phyloP scores from a whole-genome alignment of 2,113 vertebrate species.

The Platycercus adscitus region DNA sequence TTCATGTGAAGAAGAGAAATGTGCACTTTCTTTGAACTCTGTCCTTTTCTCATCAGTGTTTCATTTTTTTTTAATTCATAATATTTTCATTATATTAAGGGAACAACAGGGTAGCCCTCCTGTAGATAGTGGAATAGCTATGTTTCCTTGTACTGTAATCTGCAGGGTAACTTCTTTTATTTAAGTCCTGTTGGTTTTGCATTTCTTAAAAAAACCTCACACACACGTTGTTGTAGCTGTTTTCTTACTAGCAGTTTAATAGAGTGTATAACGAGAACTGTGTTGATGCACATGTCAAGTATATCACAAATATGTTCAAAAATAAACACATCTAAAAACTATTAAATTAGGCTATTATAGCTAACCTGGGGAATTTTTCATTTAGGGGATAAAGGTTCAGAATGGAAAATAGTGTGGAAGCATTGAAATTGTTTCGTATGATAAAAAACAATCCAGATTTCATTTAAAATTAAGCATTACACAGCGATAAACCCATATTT shows the following conservation, averaged over 20 bases:
- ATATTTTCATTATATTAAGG: constrained; percentile 55
- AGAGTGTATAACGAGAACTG: not conserved
- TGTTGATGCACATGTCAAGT: not conserved
- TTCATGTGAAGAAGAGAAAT: constrained; percentile 39
- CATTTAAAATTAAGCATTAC: not conserved
- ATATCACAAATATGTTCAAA: not conserved
- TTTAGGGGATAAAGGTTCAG: not conserved
- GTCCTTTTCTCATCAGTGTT: constrained; percentile 12
- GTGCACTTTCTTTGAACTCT: constrained; percentile 61
- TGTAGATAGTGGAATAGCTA: constrained; percentile 12
- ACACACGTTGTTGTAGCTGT: not conserved
- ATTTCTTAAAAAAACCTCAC: not conserved
- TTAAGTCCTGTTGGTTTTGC: not conserved
- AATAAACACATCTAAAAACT: not conserved
- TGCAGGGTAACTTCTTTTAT: not conserved
- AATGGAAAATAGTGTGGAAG: not conserved
- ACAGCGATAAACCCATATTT: not conserved
- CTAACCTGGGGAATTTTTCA: not conserved
- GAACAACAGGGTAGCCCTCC: constrained; percentile 55
- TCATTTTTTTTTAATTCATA: constrained; percentile 56
- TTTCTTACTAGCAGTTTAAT: not conserved
- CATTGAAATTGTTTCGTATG: not conserved
- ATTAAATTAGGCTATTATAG: not conserved
- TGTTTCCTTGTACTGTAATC: not conserved
- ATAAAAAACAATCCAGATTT: not conserved